Percentiles rank a stretch among this genome's conserved stretches.
phyloP scores from a whole-genome alignment of 2,888 invertebrate species.

The Melanostoma scalare region DNA sequence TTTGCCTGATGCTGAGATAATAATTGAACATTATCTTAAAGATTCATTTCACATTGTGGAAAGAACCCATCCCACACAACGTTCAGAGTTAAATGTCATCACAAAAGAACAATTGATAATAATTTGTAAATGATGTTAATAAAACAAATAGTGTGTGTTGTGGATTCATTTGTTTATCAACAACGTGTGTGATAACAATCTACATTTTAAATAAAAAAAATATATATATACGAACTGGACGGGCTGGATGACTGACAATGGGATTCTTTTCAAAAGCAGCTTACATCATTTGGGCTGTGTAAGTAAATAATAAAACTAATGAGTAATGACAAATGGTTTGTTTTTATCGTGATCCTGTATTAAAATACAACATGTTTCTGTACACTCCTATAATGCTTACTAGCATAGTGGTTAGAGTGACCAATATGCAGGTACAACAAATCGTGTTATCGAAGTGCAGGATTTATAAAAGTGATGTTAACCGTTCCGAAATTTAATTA shows the following conservation, averaged over 20 bases:
- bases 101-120: constrained; percentile 48
- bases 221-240: constrained; percentile 10
- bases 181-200: constrained; percentile 41
- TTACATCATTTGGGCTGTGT: constrained; percentile 91
- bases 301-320: constrained; percentile 82
- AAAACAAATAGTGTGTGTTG: constrained; percentile 28
- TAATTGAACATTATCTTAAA: constrained; percentile 10
- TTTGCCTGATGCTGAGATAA: constrained; percentile 7
- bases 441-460: too few species aligned
- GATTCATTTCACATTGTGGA: not conserved
- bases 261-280: constrained; percentile 90
- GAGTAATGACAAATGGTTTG: not conserved
- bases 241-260: constrained; percentile 82
- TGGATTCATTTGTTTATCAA: constrained; percentile 40
- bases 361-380: too few species aligned
- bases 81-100: constrained; percentile 23
- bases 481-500: too few species aligned
- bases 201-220: constrained; percentile 36
- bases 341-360: not conserved
- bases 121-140: constrained; percentile 48
- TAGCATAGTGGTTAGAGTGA: too few species aligned
- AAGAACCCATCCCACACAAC: constrained; percentile 23
- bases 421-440: too few species aligned
- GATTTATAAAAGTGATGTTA: too few species aligned
- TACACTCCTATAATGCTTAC: too few species aligned